These are phyloP conservation scores for Papilio glaucus DNA, from an alignment of 1,140 invertebrate species.

Conservation along the genomic window DNA sequence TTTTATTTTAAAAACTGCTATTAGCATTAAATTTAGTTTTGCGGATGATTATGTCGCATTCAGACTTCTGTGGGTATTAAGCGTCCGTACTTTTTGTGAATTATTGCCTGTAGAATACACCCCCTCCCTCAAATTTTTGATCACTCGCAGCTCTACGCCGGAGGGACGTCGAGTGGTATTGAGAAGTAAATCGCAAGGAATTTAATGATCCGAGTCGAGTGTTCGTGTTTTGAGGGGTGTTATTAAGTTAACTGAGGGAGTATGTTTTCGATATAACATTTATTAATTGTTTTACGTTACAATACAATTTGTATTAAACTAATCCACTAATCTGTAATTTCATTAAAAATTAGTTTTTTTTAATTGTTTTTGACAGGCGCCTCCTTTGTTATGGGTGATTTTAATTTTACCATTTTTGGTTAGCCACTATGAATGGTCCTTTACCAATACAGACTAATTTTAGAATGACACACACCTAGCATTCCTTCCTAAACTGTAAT, in stretches of 20 bases:
- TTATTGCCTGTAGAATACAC: slow-evolving; percentile 70
- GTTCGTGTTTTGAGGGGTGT: slow-evolving; percentile 51
- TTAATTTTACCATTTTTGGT: too few species aligned
- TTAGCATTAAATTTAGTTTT: slow-evolving; percentile 83
- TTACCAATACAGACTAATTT: too few species aligned
- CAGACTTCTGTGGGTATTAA: slow-evolving; percentile 71
- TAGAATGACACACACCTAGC: too few species aligned
- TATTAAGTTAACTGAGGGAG: slow-evolving; percentile 39
- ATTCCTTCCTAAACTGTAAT: too few species aligned
- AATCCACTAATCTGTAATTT: too few species aligned
- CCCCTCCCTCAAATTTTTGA: slow-evolving; percentile 71
- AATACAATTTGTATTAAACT: background rate
- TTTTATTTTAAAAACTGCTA: slow-evolving; percentile 80
- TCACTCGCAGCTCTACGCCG: slow-evolving; percentile 50
- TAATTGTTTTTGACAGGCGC: too few species aligned
- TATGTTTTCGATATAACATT: slow-evolving; percentile 5
- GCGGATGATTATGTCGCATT: slow-evolving; percentile 78
- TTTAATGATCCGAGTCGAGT: slow-evolving; percentile 59
- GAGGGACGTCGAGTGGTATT: slow-evolving; percentile 51
- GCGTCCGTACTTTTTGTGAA: slow-evolving; percentile 77
- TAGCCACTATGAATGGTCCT: too few species aligned
- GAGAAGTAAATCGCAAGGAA: slow-evolving; percentile 58
- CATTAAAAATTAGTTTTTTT: too few species aligned
- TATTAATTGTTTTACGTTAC: background rate
- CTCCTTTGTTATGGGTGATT: too few species aligned